Evolutionary conservation across 2,797 vertebrate genomes (phyloP).

Genomic region (Pristis pectinata): DNA sequence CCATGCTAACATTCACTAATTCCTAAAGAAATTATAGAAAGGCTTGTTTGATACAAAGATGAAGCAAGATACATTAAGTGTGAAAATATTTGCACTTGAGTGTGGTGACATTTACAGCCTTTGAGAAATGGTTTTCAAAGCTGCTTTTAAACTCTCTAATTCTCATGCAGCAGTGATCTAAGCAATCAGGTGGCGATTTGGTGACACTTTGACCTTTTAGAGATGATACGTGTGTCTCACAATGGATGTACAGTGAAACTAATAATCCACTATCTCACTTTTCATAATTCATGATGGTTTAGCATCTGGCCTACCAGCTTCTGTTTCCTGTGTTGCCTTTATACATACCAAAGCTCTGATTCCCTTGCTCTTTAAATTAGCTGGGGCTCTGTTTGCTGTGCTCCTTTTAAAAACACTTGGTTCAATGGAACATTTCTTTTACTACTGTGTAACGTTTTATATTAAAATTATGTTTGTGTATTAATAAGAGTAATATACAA

Average conservation of each 20-base stretch:
- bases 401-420: too few relatives aligned
- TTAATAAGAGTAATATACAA: too few relatives aligned
- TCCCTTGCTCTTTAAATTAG: too few relatives aligned
- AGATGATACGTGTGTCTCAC: background rate
- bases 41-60: background rate
- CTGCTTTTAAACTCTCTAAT: slow-evolving; percentile 6
- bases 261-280: too few relatives aligned
- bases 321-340: too few relatives aligned
- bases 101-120: background rate
- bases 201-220: background rate
- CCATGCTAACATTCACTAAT: background rate
- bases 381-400: too few relatives aligned
- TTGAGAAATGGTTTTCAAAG: background rate
- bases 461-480: too few relatives aligned
- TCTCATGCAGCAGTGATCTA: background rate
- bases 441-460: too few relatives aligned
- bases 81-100: background rate
- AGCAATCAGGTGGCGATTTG: slow-evolving; percentile 8
- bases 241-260: background rate
- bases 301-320: too few relatives aligned
- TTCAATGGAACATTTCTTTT: too few relatives aligned
- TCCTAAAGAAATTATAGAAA: background rate
- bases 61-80: background rate
- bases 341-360: too few relatives aligned
- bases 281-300: too few relatives aligned